Conservation (phyloP, 1,140 invertebrate species). For the Penaeus vannamei region DNA sequence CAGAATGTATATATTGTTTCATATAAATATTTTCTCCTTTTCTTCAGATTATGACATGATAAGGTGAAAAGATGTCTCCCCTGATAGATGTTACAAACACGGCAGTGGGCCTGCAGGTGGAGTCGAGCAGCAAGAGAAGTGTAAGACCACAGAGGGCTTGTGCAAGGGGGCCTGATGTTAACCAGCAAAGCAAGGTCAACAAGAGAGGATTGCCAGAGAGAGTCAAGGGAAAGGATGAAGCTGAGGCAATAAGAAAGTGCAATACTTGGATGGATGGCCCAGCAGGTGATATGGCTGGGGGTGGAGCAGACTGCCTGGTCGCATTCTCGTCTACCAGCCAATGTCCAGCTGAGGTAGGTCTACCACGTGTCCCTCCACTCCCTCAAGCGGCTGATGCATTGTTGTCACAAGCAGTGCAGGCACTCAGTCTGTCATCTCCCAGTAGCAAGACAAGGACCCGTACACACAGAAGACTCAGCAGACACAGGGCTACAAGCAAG, state of each 20-base stretch:
- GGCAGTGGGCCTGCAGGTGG: conserved; percentile 1
- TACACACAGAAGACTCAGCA: neutral
- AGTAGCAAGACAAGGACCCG: conserved; percentile 16
- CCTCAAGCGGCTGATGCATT: conserved; percentile 49
- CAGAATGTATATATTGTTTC: too few relatives aligned
- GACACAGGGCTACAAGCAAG: neutral
- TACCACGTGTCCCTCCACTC: conserved; percentile 19
- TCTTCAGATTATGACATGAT: neutral
- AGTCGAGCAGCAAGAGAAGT: conserved; percentile 9
- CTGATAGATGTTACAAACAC: conserved; percentile 55
- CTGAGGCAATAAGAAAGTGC: conserved; percentile 56
- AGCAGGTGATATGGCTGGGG: neutral
- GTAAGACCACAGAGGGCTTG: conserved; percentile 8
- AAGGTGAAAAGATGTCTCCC: conserved; percentile 46
- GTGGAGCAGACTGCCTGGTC: too few relatives aligned
- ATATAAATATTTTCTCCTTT: neutral
- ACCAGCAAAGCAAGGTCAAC: conserved; percentile 12
- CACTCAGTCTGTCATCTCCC: conserved; percentile 35
- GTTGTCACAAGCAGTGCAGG: conserved; percentile 53
- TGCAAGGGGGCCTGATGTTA: neutral
- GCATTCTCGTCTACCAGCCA: neutral
- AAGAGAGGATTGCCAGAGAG: neutral
- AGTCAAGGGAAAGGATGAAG: conserved; percentile 21
- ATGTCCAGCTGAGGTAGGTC: neutral
- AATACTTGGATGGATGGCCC: conserved; percentile 45